phyloP scores from a whole-genome alignment of 1,140 invertebrate genomes.

The Gerris buenoi region DNA sequence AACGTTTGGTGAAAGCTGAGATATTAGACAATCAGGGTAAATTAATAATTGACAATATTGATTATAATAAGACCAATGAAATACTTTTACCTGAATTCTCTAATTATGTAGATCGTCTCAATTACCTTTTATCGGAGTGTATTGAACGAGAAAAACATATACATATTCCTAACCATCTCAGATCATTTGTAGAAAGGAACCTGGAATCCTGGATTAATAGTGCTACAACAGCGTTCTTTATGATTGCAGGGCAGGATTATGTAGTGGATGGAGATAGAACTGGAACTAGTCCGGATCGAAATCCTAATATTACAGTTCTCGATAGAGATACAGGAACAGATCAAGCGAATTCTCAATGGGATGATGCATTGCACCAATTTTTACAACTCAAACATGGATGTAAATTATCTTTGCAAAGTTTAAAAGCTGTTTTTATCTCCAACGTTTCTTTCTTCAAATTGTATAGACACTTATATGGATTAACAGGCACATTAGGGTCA shows the following conservation, averaged over 20 bases:
- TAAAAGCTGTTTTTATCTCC: constrained; percentile 31
- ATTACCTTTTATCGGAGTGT: not conserved
- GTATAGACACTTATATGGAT: constrained; percentile 27
- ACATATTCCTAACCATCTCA: constrained; percentile 18
- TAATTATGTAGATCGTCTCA: not conserved
- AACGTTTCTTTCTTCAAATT: constrained; percentile 29
- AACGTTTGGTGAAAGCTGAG: not conserved
- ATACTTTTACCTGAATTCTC: not conserved
- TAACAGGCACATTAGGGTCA: constrained; percentile 29
- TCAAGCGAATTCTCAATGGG: constrained; percentile 28
- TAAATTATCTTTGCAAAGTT: constrained; percentile 25
- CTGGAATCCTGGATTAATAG: constrained; percentile 23
- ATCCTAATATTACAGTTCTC: constrained; percentile 26
- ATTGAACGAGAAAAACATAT: not conserved
- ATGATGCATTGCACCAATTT: constrained; percentile 31
- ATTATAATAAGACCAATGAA: not conserved
- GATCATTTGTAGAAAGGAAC: constrained; percentile 19
- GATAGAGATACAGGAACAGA: constrained; percentile 32
- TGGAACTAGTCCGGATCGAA: constrained; percentile 20
- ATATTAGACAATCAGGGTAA: not conserved
- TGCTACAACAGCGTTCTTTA: constrained; percentile 19
- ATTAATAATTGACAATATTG: not conserved
- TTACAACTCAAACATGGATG: constrained; percentile 32
- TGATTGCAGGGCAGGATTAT: constrained; percentile 20
- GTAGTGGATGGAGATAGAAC: constrained; percentile 23